These are phyloP conservation scores for Syngnathus typhle DNA, from an alignment of 2,113 vertebrate species.

Conservation along the genomic window DNA sequence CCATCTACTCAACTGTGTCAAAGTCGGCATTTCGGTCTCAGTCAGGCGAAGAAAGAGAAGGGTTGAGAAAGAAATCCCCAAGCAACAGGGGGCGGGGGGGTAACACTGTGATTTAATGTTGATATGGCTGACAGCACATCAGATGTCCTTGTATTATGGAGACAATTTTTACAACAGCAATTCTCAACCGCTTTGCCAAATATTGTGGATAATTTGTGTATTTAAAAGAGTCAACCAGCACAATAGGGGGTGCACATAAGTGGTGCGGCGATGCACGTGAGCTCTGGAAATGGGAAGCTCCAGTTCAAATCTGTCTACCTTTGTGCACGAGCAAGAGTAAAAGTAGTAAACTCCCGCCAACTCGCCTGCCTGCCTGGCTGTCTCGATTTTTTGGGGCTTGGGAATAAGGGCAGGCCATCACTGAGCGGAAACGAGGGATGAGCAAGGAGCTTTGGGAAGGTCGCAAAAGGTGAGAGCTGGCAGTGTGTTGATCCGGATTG, in stretches of 20 bases:
- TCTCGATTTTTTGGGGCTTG: conserved; percentile 40
- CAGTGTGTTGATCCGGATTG: conserved; percentile 29
- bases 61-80: conserved; percentile 14
- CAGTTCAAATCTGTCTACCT: too few relatives aligned
- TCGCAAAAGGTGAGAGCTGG: conserved; percentile 32
- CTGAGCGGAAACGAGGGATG: conserved; percentile 17
- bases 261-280: too few relatives aligned
- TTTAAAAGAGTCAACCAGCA: too few relatives aligned
- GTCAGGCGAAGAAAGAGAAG: conserved; percentile 16
- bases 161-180: not conserved
- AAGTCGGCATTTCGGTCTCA: conserved; percentile 16
- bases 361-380: conserved; percentile 45
- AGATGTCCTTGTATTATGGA: not conserved
- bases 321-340: not conserved
- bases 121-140: conserved; percentile 1
- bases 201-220: not conserved
- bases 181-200: not conserved
- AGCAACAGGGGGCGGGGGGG: not conserved
- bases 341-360: conserved; percentile 19
- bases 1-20: conserved; percentile 33
- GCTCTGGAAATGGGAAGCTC: too few relatives aligned
- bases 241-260: too few relatives aligned
- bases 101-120: not conserved
- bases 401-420: conserved; percentile 14
- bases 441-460: conserved; percentile 34